Percentiles rank a stretch among this genome's conserved stretches.
Evolutionary conservation across 1,140 invertebrate genomes (phyloP).

Genomic region (Lethrus apterus): DNA sequence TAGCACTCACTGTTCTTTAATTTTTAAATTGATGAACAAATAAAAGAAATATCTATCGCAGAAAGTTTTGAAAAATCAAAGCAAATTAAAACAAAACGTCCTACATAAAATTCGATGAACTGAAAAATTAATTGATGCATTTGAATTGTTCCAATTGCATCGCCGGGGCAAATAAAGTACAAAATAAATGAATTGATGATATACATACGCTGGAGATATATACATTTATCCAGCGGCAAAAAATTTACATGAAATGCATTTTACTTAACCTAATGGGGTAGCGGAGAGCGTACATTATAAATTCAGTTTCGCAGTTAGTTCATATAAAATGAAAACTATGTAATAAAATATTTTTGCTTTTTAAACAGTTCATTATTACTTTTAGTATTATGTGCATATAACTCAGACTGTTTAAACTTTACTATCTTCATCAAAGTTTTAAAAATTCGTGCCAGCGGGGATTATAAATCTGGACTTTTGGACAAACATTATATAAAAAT

Average conservation of each 20-base stretch:
- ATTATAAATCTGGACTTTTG: not conserved
- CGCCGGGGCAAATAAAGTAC: conserved; percentile 7
- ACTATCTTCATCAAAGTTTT: no score
- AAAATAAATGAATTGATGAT: conserved; percentile 12
- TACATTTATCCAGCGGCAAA: conserved; percentile 9
- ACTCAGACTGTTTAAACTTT: no score
- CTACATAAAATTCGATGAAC: conserved; percentile 8
- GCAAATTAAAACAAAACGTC: conserved; percentile 6
- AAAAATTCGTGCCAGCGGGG: no score
- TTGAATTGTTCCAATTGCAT: conserved; percentile 9
- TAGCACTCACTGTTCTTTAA: conserved; percentile 9
- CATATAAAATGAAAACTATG: conserved; percentile 10
- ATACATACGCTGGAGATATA: conserved; percentile 11
- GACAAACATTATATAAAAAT: not conserved
- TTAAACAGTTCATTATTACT: not conserved
- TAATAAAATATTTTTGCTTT: not conserved
- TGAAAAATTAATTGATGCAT: conserved; percentile 14
- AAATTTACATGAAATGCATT: conserved; percentile 13
- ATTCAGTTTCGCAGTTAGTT: conserved; percentile 2
- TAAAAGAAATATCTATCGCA: conserved; percentile 10
- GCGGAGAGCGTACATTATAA: conserved; percentile 6
- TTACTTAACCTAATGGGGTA: conserved; percentile 11
- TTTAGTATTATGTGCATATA: not conserved
- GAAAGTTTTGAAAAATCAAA: not conserved
- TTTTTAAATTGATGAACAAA: conserved; percentile 8